These are phyloP conservation scores for Anastrepha obliqua DNA, from an alignment of 1,140 invertebrate genomes.

Conservation along the genomic window DNA sequence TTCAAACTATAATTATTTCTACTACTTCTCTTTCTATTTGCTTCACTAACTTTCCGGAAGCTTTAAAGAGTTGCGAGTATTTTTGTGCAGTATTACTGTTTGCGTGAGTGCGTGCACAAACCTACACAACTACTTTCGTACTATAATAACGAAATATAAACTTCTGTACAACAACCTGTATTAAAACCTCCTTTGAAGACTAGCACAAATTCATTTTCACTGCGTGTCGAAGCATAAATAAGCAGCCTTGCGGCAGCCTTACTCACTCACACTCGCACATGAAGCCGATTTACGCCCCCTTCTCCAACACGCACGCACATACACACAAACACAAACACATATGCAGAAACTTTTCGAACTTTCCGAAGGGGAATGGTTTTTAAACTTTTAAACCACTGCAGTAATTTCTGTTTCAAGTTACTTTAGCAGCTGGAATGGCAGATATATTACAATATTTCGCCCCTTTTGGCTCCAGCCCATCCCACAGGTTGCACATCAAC, in stretches of 20 bases:
- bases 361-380: background rate
- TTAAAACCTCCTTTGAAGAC: background rate
- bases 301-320: background rate
- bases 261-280: background rate
- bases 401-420: background rate
- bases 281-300: background rate
- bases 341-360: background rate
- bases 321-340: background rate
- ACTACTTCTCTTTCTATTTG: background rate
- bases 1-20: background rate
- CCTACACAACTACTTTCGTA: too few species aligned
- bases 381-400: constrained; percentile 26
- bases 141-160: background rate
- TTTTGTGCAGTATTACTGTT: too few species aligned
- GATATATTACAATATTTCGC: background rate
- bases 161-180: background rate
- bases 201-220: background rate
- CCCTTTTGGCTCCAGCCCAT: background rate
- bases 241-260: background rate
- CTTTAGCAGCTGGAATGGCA: background rate
- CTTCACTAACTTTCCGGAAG: background rate
- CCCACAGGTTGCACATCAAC: background rate
- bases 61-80: too few species aligned
- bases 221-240: constrained; percentile 28
- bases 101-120: too few species aligned